Percentiles rank a stretch among this genome's conserved stretches.
These are phyloP conservation scores for Hoplias malabaricus DNA, from an alignment of 2,113 vertebrate genomes.

Conservation along the genomic window DNA sequence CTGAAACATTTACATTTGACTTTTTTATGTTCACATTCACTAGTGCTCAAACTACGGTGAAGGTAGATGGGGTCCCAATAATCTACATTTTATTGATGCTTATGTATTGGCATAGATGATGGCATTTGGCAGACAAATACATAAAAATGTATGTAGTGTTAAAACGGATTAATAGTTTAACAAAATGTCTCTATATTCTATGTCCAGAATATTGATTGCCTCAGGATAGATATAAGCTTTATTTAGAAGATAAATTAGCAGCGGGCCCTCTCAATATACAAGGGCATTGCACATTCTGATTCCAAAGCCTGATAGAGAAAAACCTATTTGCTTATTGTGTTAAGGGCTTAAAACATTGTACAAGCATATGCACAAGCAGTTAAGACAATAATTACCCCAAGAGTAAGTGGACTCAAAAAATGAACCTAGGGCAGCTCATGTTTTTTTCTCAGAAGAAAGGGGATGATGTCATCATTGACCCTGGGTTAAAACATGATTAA, in stretches of 20 bases:
- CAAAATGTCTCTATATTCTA: background rate
- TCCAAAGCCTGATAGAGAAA: constrained; percentile 49
- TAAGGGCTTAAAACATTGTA: constrained; percentile 47
- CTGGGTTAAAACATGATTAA: constrained; percentile 58
- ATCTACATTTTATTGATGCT: background rate
- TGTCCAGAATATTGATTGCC: constrained; percentile 48
- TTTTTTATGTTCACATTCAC: no score
- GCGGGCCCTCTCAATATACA: constrained; percentile 28
- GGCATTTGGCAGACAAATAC: no score
- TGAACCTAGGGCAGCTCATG: constrained; percentile 51
- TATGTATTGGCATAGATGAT: no score
- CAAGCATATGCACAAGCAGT: constrained; percentile 31
- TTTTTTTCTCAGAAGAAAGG: constrained; percentile 49
- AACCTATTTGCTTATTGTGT: constrained; percentile 29
- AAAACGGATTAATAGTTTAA: no score
- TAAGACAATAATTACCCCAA: constrained; percentile 28
- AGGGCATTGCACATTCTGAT: constrained; percentile 43
- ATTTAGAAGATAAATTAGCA: constrained; percentile 43
- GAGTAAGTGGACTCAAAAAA: constrained; percentile 44
- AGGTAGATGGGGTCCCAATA: background rate
- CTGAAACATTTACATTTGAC: no score
- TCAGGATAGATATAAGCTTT: constrained; percentile 29
- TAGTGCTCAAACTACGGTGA: no score
- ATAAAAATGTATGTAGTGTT: background rate
- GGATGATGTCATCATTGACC: constrained; percentile 66